These are phyloP conservation scores for Hololepta plana DNA, from an alignment of 2,888 invertebrate species.

Conservation along the genomic window DNA sequence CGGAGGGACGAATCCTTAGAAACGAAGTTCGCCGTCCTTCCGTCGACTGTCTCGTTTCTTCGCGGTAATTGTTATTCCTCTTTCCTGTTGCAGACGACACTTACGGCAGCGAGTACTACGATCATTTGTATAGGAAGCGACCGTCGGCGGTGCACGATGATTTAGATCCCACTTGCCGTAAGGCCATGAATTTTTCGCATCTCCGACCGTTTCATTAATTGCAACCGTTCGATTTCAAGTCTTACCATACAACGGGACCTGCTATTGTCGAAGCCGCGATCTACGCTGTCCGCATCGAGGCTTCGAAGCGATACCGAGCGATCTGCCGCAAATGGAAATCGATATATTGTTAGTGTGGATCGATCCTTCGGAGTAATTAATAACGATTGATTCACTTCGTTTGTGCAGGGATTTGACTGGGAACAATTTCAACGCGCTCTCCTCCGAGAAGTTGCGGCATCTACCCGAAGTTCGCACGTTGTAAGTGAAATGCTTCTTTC, in stretches of 20 bases:
- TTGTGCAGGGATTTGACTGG: slow-evolving; percentile 29
- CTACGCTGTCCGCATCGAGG: too few species aligned
- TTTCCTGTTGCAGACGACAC: slow-evolving; percentile 18
- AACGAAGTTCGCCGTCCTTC: too few species aligned
- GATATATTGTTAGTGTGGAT: slow-evolving; percentile 25
- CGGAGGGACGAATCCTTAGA: too few species aligned
- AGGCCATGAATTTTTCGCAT: too few species aligned
- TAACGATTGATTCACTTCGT: slow-evolving; percentile 7
- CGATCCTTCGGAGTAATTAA: slow-evolving; percentile 2
- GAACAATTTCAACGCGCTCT: slow-evolving; percentile 24
- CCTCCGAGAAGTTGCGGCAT: slow-evolving; percentile 18
- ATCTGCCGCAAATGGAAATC: too few species aligned
- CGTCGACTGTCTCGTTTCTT: too few species aligned
- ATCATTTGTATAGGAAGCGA: slow-evolving; percentile 30
- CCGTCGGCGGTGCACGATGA: slow-evolving; percentile 31
- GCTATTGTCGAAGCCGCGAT: too few species aligned
- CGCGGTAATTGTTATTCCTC: not conserved
- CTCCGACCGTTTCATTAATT: too few species aligned
- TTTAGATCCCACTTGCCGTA: slow-evolving; percentile 24
- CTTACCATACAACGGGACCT: too few species aligned
- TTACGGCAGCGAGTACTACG: slow-evolving; percentile 25
- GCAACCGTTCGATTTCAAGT: too few species aligned
- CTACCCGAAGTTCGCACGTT: slow-evolving; percentile 23
- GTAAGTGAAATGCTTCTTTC: too few species aligned
- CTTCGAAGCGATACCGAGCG: too few species aligned